phyloP scores from a whole-genome alignment of 2,113 vertebrate genomes.

The Megaleporinus macrocephalus region DNA sequence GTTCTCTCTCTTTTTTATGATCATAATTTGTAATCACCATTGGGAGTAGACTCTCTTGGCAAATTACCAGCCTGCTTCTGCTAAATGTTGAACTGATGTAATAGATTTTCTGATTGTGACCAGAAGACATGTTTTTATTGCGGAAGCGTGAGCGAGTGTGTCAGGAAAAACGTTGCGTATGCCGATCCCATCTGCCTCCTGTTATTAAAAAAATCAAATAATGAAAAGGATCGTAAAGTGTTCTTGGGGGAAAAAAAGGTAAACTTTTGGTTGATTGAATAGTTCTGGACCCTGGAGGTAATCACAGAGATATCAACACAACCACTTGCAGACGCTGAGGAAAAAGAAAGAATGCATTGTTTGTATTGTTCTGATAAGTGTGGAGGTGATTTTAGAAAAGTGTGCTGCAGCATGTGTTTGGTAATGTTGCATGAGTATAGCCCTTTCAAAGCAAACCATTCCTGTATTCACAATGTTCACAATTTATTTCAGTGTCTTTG shows the following conservation, averaged over 20 bases:
- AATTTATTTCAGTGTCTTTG: neutral
- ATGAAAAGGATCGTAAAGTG: neutral
- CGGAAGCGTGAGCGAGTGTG: neutral
- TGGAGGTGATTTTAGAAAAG: neutral
- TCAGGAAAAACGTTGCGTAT: neutral
- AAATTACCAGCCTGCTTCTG: conserved; percentile 34
- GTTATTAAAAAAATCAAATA: conserved; percentile 2
- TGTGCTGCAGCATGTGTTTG: neutral
- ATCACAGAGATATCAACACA: neutral
- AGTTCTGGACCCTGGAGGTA: conserved; percentile 1
- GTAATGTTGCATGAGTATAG: too few species aligned
- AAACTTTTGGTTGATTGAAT: neutral
- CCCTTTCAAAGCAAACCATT: neutral
- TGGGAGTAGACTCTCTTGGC: conserved; percentile 17
- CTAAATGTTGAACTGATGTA: conserved; percentile 32
- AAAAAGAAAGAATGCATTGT: neutral
- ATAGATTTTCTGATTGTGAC: conserved; percentile 23
- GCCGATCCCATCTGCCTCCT: neutral
- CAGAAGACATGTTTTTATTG: conserved; percentile 46
- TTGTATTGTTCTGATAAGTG: neutral
- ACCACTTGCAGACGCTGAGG: neutral
- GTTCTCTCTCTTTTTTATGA: neutral
- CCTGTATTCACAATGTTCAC: neutral
- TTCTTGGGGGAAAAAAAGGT: neutral
- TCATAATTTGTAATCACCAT: conserved; percentile 36